Conservation (phyloP, 1,140 invertebrate genomes). For the Teleogryllus occipitalis region DNA sequence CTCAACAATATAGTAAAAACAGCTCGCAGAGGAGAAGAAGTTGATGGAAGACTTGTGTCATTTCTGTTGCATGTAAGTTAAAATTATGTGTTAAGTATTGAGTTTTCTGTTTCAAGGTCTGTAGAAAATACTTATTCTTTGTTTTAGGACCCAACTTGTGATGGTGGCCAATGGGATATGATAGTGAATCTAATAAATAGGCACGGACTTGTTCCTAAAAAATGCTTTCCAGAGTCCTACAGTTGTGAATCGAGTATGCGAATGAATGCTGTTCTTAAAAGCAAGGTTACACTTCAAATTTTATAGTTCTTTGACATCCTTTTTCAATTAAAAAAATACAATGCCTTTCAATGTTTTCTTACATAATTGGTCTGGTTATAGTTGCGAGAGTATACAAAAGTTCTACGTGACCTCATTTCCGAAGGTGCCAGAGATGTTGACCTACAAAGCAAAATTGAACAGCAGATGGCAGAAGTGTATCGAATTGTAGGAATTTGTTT, state of each 20-base stretch:
- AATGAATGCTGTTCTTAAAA: slow-evolving; percentile 69
- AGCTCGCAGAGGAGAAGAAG: slow-evolving; percentile 59
- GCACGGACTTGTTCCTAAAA: slow-evolving; percentile 81
- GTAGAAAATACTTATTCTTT: neutral
- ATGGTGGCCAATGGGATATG: slow-evolving; percentile 92
- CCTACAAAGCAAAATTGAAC: slow-evolving; percentile 47
- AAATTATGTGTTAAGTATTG: neutral
- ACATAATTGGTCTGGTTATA: slow-evolving; percentile 33
- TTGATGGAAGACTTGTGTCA: slow-evolving; percentile 67
- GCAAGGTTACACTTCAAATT: slow-evolving; percentile 49
- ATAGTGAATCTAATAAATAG: slow-evolving; percentile 76
- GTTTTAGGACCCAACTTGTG: slow-evolving; percentile 62
- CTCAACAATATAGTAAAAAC: slow-evolving; percentile 72
- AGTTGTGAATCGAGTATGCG: slow-evolving; percentile 61
- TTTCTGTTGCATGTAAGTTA: slow-evolving; percentile 58
- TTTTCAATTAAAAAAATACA: too few species aligned
- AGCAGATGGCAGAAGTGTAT: slow-evolving; percentile 69
- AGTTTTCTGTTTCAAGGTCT: neutral
- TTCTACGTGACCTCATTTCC: slow-evolving; percentile 52
- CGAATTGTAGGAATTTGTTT: slow-evolving; percentile 73
- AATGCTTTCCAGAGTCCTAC: slow-evolving; percentile 74
- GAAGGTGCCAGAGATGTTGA: slow-evolving; percentile 46
- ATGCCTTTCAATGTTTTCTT: slow-evolving; percentile 6
- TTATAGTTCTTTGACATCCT: too few species aligned
- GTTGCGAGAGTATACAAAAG: slow-evolving; percentile 73